Evolutionary conservation across 2,888 invertebrate genomes (phyloP), one percentile per base, ranked within the genome.

Genomic region (Papilio protenor): DNA sequence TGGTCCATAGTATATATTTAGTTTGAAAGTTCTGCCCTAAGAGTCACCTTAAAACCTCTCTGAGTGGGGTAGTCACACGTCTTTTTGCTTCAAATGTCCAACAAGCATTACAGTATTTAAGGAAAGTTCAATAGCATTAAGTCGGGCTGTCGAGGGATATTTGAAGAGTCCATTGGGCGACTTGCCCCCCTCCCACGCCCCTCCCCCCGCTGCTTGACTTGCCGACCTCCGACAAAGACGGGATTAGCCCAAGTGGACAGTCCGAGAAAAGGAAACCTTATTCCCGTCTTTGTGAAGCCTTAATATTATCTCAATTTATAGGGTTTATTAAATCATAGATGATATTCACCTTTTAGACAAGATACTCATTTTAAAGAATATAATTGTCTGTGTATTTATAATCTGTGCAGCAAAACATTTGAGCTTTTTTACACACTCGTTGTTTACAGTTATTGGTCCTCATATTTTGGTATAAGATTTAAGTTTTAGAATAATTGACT

Each of bases 181-280:
- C 74, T 57, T 70, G 21, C 75, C 71, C 45, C 45, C 72, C 70
- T 66, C 66, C 73, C 52, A 64, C 61, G 52, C 61, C 52, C 61
- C 52, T 45, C 27, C 73, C 73, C 71, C 33, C 61, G 73, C 57
- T 59, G 23, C 77, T 69, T 70, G 77, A 75, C 71, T 71, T 76
- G 27, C 70, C 52, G 61, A 64, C 79, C 49, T 72, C 75, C 49
- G 72, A 71, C 75, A 77, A 79, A 75, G 77, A 52, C 64, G 66
- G 59, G 79, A 77, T 79, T 77, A 77, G 70, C 69, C 74, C 64
- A 77, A 77, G 71, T 74, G 77, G 74, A 77, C 77, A 77, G 55
- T 59, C 73, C 59, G 49, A 45, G 52, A 49, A 27, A 70, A 71
- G 76, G 59, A 61, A 59, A 47, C 73, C 57, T 77, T 73, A 70